Evolutionary conservation across 64 coral and sea anemone species (phyloP).

Genomic region (Pocillopora damicornis): DNA sequence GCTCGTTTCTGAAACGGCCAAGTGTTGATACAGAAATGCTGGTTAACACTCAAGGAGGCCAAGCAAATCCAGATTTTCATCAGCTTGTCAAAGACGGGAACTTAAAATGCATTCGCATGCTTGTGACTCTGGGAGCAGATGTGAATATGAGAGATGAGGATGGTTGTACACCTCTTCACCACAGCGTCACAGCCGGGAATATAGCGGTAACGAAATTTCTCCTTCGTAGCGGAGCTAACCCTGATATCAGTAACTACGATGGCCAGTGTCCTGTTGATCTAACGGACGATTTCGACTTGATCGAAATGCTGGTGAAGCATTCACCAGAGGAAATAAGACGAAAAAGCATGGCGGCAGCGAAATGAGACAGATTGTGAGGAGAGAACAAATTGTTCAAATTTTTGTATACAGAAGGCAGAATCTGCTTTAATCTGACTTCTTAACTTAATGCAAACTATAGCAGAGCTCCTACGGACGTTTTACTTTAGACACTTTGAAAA

Average conservation of each 20-base stretch:
- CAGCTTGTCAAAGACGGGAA: conserved; percentile 93
- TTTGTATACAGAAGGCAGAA: neutral
- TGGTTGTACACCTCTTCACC: conserved; percentile 77
- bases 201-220: conserved; percentile 73
- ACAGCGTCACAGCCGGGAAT: conserved; percentile 64
- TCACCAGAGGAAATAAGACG: conserved; percentile 76
- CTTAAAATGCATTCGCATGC: conserved; percentile 90
- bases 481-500: neutral
- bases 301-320: conserved; percentile 81
- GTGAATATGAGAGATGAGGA: conserved; percentile 85
- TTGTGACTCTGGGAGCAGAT: conserved; percentile 88
- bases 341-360: conserved; percentile 55
- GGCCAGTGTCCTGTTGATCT: conserved; percentile 83
- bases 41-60: conserved; percentile 54
- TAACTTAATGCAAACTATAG: neutral
- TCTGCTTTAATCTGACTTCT: neutral
- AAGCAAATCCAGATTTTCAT: conserved; percentile 73
- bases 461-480: neutral
- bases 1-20: conserved; percentile 86
- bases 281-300: conserved; percentile 96
- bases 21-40: conserved; percentile 86
- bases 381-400: conserved; percentile 9
- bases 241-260: conserved; percentile 64
- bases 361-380: neutral
- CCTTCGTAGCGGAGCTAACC: conserved; percentile 80